Percentiles rank a stretch among this genome's conserved stretches.
phyloP scores from a whole-genome alignment of 1,140 invertebrate genomes.

The Maconellicoccus hirsutus region DNA sequence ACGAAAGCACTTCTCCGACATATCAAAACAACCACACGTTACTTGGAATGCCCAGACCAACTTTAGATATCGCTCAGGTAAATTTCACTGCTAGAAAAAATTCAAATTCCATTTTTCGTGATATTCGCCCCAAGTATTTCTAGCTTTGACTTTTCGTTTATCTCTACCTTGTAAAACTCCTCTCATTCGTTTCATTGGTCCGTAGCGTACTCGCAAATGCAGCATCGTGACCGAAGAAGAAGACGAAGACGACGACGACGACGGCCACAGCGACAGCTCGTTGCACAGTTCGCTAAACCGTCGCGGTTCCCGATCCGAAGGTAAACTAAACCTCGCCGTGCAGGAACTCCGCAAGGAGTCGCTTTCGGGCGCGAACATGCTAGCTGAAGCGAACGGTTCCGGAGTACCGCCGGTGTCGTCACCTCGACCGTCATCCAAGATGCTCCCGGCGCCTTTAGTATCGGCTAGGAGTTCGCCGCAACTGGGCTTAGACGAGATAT shows the following conservation, averaged over 20 bases:
- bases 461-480: conserved; percentile 35
- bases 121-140: too few relatives aligned
- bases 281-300: conserved; percentile 30
- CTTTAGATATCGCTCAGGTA: conserved; percentile 25
- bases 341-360: conserved; percentile 31
- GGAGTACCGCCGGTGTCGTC: conserved; percentile 29
- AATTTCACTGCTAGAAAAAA: too few relatives aligned
- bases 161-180: too few relatives aligned
- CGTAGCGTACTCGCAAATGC: conserved; percentile 58
- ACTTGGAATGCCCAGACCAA: conserved; percentile 18
- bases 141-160: too few relatives aligned
- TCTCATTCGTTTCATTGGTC: conserved; percentile 15
- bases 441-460: conserved; percentile 21
- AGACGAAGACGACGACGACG: conserved; percentile 58
- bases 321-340: conserved; percentile 31
- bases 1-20: conserved; percentile 17
- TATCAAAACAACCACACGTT: conserved; percentile 6
- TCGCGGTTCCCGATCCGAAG: conserved; percentile 34
- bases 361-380: conserved; percentile 35
- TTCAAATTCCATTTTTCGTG: too few relatives aligned
- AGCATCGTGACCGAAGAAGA: conserved; percentile 79
- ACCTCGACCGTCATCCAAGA: conserved; percentile 36
- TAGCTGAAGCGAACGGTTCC: conserved; percentile 33
- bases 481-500: conserved; percentile 55
- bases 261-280: conserved; percentile 32